phyloP scores from a whole-genome alignment of 2,113 vertebrate species.

The Gracilinanus agilis region DNA sequence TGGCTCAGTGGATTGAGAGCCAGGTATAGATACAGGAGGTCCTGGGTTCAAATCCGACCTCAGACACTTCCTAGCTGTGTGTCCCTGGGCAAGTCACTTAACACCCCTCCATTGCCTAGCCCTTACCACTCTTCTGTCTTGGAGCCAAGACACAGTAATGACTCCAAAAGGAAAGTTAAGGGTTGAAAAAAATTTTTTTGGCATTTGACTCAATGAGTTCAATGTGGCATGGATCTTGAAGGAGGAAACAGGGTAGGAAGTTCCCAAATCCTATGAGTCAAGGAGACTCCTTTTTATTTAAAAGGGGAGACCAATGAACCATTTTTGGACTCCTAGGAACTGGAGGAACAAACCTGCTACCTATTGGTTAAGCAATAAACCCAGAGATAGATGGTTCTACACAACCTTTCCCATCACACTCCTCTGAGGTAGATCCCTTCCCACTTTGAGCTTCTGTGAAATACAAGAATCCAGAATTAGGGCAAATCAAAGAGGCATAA shows the following conservation, averaged over 20 bases:
- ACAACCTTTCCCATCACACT: neutral
- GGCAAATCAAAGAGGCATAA: neutral
- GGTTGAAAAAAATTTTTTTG: too few species aligned
- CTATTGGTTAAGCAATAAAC: neutral
- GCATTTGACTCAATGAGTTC: neutral
- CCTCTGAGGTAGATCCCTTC: neutral
- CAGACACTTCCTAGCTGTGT: too few species aligned
- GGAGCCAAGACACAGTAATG: too few species aligned
- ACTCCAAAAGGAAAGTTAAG: too few species aligned
- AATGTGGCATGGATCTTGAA: neutral
- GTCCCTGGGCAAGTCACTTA: too few species aligned
- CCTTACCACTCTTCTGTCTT: too few species aligned
- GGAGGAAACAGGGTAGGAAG: neutral
- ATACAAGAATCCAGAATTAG: neutral
- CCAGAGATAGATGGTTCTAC: neutral
- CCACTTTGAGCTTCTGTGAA: neutral
- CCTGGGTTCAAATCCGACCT: too few species aligned
- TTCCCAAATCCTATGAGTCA: neutral
- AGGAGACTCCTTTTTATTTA: neutral
- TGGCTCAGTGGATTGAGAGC: too few species aligned
- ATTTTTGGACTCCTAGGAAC: neutral
- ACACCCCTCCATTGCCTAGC: too few species aligned
- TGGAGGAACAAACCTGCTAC: neutral
- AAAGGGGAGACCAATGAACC: neutral
- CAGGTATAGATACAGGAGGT: too few species aligned